Evolutionary conservation across 2,888 invertebrate species (phyloP), one percentile per base, ranked within the genome.

Genomic region (Melitaea athalia): DNA sequence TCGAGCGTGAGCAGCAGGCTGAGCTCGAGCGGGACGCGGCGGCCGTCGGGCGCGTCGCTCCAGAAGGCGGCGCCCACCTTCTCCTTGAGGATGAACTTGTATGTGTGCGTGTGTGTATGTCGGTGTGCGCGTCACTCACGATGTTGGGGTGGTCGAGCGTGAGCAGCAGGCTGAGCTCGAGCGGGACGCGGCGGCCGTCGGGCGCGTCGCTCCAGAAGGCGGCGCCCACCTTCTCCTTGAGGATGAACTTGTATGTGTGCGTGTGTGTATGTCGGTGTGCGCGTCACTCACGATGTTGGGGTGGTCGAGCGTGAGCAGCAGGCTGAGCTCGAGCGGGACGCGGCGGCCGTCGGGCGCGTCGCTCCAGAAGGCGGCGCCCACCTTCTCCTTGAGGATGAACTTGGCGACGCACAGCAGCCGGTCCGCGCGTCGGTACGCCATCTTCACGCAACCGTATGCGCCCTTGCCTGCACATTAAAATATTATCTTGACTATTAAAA

Each of bases 401-500:
- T 96, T 96, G 50, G 95, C 95, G 3, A 96, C 95, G 0, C 95
- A 94, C 76, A 95, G 85, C 59, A 94, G 79, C 0, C 93, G 89
- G 81, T 95, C 95, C 0, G 91, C 88, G 49, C 94, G 94, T 0
- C 95, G 88, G 79, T 94, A 94, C 14, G 95, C 95, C 92, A 95
- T 93, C 75, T 95, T 95, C 0, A 96, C 96, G 79, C 94, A 95
- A 0, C 96, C 96, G 85, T 95, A 96, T 0, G 95, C 95, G 31
- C 96, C 95, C 85, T 95, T 95, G 47, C 93, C 93, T 93, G 57
- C 7, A 24, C 1, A 24, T 24, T 24, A 24, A 24, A 24, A 24
- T 24, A 24, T 1, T 24, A 24, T 24, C 24, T 24, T 24, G 24
- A 3, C 24, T 2, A 24, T 24, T 24, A 24, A 24, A 24, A 24